Evolutionary conservation across 2,888 invertebrate genomes (phyloP).

Genomic region (Tupiocoris notatus): DNA sequence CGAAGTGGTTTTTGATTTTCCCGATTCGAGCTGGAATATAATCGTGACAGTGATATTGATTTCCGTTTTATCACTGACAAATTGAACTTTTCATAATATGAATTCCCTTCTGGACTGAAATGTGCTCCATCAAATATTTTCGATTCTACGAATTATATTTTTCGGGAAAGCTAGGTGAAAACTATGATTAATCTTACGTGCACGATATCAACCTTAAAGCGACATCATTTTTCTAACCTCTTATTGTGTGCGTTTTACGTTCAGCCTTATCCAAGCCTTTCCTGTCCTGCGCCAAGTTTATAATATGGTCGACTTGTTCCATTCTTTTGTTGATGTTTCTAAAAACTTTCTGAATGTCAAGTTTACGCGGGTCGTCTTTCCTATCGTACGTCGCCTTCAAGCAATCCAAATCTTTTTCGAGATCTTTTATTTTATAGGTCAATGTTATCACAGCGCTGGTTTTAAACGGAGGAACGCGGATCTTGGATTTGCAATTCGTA

Average conservation of each 20-base stretch:
- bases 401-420: neutral
- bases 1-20: neutral
- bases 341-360: neutral
- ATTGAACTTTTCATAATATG: no score
- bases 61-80: no score
- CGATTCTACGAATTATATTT: no score
- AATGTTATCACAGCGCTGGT: neutral
- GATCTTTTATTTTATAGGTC: neutral
- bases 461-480: neutral
- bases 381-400: neutral
- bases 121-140: no score
- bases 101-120: no score
- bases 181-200: no score
- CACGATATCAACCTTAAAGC: no score
- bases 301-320: neutral
- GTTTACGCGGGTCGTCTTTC: neutral
- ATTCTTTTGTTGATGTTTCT: neutral
- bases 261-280: neutral
- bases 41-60: no score
- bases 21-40: neutral
- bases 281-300: neutral
- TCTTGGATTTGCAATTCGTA: slow-evolving; percentile 6
- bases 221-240: no score
- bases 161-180: no score
- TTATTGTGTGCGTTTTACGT: neutral